These are phyloP conservation scores for Pollenia angustigena DNA, from an alignment of 2,888 invertebrate genomes.

Conservation along the genomic window DNA sequence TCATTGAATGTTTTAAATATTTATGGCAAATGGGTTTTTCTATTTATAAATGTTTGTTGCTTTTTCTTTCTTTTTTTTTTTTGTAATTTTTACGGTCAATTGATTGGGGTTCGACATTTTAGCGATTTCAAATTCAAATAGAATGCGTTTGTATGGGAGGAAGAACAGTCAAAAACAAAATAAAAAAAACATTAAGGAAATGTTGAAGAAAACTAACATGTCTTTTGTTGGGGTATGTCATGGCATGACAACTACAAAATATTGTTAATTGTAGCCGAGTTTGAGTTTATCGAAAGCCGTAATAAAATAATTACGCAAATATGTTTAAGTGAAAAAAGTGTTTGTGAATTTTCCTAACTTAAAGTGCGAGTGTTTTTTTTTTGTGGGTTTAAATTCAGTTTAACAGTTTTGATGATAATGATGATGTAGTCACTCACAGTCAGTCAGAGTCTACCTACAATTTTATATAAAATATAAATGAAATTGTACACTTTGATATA, in stretches of 20 bases:
- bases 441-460: constrained; percentile 54
- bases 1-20: constrained; percentile 28
- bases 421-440: constrained; percentile 37
- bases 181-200: constrained; percentile 21
- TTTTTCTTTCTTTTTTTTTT: constrained; percentile 7
- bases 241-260: constrained; percentile 19
- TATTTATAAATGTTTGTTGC: constrained; percentile 14
- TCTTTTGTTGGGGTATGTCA: constrained; percentile 65
- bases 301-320: constrained; percentile 11
- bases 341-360: neutral
- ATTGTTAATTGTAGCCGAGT: neutral
- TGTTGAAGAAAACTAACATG: constrained; percentile 48
- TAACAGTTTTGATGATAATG: constrained; percentile 22
- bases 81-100: constrained; percentile 68
- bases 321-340: neutral
- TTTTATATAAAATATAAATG: constrained; percentile 39
- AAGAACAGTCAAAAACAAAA: constrained; percentile 3
- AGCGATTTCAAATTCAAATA: constrained; percentile 64
- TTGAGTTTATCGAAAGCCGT: neutral
- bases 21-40: constrained; percentile 60
- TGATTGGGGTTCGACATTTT: constrained; percentile 74
- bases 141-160: constrained; percentile 18
- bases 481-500: constrained; percentile 21
- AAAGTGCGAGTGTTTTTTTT: constrained; percentile 11
- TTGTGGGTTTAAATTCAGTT: constrained; percentile 43